Base-by-base conservation (phyloP, 2,797 vertebrate genomes). In the Etheostoma nigrum region DNA sequence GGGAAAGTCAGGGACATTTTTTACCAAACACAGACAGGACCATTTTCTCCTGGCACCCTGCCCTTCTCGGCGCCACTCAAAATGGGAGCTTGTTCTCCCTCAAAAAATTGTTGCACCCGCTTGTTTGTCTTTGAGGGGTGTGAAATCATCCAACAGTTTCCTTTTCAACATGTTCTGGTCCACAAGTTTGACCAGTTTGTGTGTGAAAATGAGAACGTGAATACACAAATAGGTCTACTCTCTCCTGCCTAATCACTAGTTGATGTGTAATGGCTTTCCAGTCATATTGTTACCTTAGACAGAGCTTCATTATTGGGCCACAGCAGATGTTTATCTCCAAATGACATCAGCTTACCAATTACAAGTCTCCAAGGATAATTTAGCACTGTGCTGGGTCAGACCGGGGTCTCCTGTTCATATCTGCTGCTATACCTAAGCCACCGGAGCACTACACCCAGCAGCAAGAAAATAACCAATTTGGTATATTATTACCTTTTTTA, bases 341-440 rank as follows among this genome's bases (percentile, higher is more conserved):
- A 93, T 90, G 88, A 92, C 91, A 93, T 93, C 89, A 87, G 86
- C 88, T 87, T 74, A 83, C 86, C 91, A 92, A 94, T 94, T 92
- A 94, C 86, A 81, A 76, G 85, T 87, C 92, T 92, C 88, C 40
- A 3, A 86, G 87, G 89, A 91, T 92, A 92, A 94, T 94, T 93
- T 89, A 87, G 79, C 82, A 72, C 69, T 53, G 78, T 27, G 74
- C 77, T 72, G 83, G 90, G 91, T 91, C 90, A 90, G 84, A 72
- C 60, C 8, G 45, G 80, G 86, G 88, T 89, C 86, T 72, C 54
- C 65, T 1, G 52, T 86, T 91, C 79, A 76, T 86, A 88, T 84
- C 83, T 83, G 80, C 83, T 83, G 80, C 79, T 74, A 53, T 78
- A 82, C 81, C 86, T 77, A 81, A 87, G 72, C 86, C 77, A 76